phyloP scores from a whole-genome alignment of 2,797 vertebrate genomes.

The Notolabrus celidotus region DNA sequence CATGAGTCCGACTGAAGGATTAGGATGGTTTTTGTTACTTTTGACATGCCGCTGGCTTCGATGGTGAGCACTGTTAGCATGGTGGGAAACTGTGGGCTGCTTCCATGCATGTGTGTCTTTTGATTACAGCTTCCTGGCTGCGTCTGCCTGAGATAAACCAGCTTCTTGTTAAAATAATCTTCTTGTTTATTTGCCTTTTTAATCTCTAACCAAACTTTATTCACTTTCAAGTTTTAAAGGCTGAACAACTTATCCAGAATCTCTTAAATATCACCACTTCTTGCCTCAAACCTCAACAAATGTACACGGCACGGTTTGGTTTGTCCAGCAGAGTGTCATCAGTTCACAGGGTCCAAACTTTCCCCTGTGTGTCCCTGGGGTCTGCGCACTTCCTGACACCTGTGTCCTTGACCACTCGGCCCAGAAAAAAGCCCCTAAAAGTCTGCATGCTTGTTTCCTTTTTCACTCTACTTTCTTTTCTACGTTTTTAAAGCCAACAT shows the following conservation, averaged over 20 bases:
- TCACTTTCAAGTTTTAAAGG: no score
- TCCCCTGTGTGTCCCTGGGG: conserved; percentile 38
- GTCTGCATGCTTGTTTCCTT: conserved; percentile 27
- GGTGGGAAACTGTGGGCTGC: conserved; percentile 43
- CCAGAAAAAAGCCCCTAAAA: conserved; percentile 49
- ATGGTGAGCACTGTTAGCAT: conserved; percentile 79
- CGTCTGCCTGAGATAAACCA: background rate
- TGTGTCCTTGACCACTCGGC: conserved; percentile 70
- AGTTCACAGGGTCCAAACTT: conserved; percentile 21
- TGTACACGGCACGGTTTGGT: no score
- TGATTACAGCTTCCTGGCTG: conserved; percentile 24
- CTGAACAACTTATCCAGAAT: no score
- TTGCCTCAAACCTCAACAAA: no score
- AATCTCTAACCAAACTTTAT: background rate
- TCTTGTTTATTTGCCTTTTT: background rate
- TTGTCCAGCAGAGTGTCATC: conserved; percentile 9
- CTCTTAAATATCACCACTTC: background rate
- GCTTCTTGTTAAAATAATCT: background rate
- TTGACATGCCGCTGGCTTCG: conserved; percentile 85
- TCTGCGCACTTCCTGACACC: conserved; percentile 69
- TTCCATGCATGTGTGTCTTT: conserved; percentile 17
- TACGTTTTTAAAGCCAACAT: conserved; percentile 20
- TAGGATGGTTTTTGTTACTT: conserved; percentile 86
- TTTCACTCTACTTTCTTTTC: conserved; percentile 19
- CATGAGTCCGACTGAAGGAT: conserved; percentile 72